phyloP scores from a whole-genome alignment of 2,113 vertebrate species.

The Ammodytes dubius region DNA sequence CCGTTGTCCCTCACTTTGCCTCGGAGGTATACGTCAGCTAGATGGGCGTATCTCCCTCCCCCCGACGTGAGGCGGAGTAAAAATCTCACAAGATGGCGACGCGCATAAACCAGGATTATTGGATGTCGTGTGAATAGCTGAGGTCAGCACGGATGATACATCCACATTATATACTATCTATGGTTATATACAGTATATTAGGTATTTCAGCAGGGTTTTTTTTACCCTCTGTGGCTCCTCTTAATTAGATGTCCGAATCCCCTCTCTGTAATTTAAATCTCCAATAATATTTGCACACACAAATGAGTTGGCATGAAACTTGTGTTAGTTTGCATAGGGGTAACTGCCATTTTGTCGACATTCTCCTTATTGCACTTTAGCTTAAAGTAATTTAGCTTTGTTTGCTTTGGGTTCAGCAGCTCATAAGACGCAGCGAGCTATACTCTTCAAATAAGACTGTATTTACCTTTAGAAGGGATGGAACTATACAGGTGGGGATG shows the following conservation, averaged over 20 bases:
- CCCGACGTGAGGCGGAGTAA: too few species aligned
- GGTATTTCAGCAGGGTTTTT: slow-evolving; percentile 15
- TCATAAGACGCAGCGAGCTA: background rate
- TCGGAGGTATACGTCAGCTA: too few species aligned
- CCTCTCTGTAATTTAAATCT: slow-evolving; percentile 26
- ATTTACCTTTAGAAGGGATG: slow-evolving; percentile 56
- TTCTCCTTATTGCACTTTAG: background rate
- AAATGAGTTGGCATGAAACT: slow-evolving; percentile 21
- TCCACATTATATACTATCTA: too few species aligned
- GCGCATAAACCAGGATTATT: too few species aligned
- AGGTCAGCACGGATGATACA: too few species aligned
- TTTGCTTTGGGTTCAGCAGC: slow-evolving; percentile 33
- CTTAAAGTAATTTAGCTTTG: slow-evolving; percentile 26
- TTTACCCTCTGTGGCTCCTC: background rate
- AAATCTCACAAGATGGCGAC: too few species aligned
- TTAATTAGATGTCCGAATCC: slow-evolving; percentile 13
- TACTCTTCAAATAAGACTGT: slow-evolving; percentile 37
- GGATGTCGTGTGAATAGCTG: too few species aligned
- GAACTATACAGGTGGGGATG: slow-evolving; percentile 34
- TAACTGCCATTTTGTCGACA: slow-evolving; percentile 17
- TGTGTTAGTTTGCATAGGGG: slow-evolving; percentile 15
- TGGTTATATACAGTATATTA: too few species aligned
- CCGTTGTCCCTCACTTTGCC: too few species aligned
- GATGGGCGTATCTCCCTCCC: too few species aligned
- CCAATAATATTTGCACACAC: slow-evolving; percentile 28